Conservation (phyloP, 2,113 vertebrate species). For the Taxidea taxus region DNA sequence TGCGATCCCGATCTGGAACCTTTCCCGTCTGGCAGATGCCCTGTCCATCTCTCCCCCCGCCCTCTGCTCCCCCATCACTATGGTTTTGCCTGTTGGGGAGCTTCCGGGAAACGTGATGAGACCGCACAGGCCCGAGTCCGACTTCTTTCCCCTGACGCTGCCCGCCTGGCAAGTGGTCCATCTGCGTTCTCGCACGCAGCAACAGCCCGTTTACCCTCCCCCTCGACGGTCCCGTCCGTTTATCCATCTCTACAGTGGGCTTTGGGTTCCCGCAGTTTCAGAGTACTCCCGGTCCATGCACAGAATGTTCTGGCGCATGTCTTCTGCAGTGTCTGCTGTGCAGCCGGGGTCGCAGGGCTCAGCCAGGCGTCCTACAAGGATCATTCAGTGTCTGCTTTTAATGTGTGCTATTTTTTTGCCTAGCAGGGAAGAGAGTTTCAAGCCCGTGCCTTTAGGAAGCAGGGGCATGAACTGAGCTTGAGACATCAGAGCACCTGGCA, state of each 20-base stretch:
- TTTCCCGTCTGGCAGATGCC: background rate
- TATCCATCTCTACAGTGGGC: background rate
- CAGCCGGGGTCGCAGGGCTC: fast-evolving
- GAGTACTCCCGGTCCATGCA: fast-evolving
- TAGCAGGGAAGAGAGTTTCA: background rate
- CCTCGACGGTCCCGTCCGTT: fast-evolving
- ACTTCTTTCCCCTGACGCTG: background rate
- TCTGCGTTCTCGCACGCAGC: fast-evolving
- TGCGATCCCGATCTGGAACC: background rate
- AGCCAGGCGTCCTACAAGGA: background rate
- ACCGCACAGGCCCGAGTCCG: fast-evolving
- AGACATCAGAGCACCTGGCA: background rate
- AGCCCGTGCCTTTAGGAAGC: background rate
- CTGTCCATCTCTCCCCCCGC: fast-evolving
- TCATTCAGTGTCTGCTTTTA: background rate
- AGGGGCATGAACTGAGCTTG: fast-evolving
- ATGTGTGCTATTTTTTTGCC: background rate
- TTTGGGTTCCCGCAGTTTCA: background rate
- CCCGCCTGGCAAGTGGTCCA: fast-evolving
- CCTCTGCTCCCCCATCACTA: background rate
- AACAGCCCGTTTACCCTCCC: fast-evolving
- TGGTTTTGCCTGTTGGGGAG: background rate
- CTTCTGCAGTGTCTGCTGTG: fast-evolving
- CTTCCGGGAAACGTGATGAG: fast-evolving
- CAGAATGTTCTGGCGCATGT: fast-evolving